Base-by-base conservation (phyloP, 2,888 invertebrate species). In the Operophtera brumata region DNA sequence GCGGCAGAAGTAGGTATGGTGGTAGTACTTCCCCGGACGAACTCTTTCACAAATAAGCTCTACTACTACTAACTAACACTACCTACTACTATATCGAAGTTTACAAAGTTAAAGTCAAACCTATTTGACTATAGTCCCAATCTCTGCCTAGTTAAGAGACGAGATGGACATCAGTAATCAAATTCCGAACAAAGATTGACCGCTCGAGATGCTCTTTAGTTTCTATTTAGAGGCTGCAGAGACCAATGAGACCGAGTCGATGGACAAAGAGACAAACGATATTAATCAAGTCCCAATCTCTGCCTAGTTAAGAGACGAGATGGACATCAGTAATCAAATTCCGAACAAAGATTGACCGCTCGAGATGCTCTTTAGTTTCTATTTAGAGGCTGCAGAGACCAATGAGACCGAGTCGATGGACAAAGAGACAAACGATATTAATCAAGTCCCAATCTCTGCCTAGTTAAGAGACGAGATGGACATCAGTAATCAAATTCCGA, bases 271-370 rank as follows among this genome's bases (percentile, higher is more conserved):
- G n/a, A n/a, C n/a, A n/a, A n/a, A n/a, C n/a, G n/a, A n/a, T n/a
- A n/a, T n/a, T n/a, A n/a, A n/a, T n/a, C n/a, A n/a, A n/a, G n/a
- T n/a, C n/a, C n/a, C n/a, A n/a, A n/a, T n/a, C n/a, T n/a, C n/a
- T 45, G 45, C 36, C 50, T 45, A 56, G 45, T 54, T 50, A 52
- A 35, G 42, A 36, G 36, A 49, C 58, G 66, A 63, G 73, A 75
- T 73, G 32, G 75, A 77, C 77, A 78, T 80, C 70, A 59, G 78
- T 89, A 87, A 88, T 88, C 80, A 76, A 85, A 81, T 87, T 80
- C 69, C 65, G 67, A 71, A 69, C 78, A 71, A 83, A 84, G 80
- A 81, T 78, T 74, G 75, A 69, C 67, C 73, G 74, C 75, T 78
- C 68, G 77, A 77, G 80, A 77, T 77, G 81, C 73, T 79, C 79